phyloP scores from a whole-genome alignment of 2,888 invertebrate species.

The Xanthorhoe designata region DNA sequence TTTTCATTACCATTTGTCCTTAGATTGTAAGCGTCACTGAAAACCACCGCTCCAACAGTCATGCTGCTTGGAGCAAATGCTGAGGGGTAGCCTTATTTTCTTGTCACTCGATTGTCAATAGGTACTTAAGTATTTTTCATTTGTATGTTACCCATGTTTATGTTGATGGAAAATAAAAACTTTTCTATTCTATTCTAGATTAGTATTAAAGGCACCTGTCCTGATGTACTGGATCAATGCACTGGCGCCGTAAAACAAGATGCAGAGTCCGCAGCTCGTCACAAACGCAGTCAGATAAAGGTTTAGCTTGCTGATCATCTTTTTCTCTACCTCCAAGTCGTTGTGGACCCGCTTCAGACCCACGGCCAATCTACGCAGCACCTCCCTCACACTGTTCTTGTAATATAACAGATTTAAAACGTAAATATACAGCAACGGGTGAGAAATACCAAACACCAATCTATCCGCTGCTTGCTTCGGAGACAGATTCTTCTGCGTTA shows the following conservation, averaged over 20 bases:
- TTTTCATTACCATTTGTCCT: too few relatives aligned
- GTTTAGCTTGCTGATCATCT: constrained; percentile 43
- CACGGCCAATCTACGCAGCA: constrained; percentile 39
- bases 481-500: constrained; percentile 31
- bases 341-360: constrained; percentile 40
- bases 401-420: constrained; percentile 31
- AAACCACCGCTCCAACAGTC: too few relatives aligned
- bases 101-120: too few relatives aligned
- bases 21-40: too few relatives aligned
- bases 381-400: constrained; percentile 33
- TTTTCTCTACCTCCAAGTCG: constrained; percentile 35
- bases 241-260: constrained; percentile 36
- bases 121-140: too few relatives aligned
- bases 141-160: too few relatives aligned
- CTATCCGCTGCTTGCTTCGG: constrained; percentile 34
- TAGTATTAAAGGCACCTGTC: constrained; percentile 22
- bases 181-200: too few relatives aligned
- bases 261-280: constrained; percentile 25
- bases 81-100: too few relatives aligned
- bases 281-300: constrained; percentile 34
- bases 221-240: constrained; percentile 28
- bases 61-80: too few relatives aligned
- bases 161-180: too few relatives aligned
- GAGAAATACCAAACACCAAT: constrained; percentile 30
- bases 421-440: constrained; percentile 31